Conservation (phyloP, 2,888 invertebrate species). For the Clistopyga incitator region DNA sequence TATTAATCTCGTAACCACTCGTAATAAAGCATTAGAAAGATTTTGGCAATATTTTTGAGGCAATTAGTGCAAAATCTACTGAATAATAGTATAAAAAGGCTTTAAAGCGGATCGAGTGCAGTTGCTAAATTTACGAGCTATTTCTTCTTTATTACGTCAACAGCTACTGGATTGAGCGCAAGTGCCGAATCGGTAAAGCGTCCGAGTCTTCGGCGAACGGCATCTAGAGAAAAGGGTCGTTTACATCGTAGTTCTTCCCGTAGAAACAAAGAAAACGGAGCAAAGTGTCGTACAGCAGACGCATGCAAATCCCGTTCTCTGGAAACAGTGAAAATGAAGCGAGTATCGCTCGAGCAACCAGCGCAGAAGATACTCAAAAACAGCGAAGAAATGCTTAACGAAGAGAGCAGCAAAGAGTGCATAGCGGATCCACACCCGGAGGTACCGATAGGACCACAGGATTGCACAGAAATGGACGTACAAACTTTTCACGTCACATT, state of each 20-base stretch:
- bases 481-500: constrained; percentile 85
- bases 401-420: constrained; percentile 72
- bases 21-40: too few species aligned
- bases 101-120: background rate
- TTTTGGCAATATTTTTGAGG: too few species aligned
- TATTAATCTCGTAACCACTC: too few species aligned
- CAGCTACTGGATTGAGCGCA: constrained; percentile 79
- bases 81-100: background rate
- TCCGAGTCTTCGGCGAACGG: constrained; percentile 83
- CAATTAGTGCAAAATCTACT: background rate
- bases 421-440: constrained; percentile 69
- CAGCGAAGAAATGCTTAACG: constrained; percentile 74
- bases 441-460: constrained; percentile 79
- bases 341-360: constrained; percentile 76
- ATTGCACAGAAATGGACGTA: constrained; percentile 85
- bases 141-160: constrained; percentile 26
- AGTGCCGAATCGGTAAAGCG: constrained; percentile 84
- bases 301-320: constrained; percentile 79
- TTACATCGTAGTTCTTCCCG: constrained; percentile 85
- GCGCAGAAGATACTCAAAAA: constrained; percentile 78
- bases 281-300: constrained; percentile 77
- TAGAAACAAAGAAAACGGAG: constrained; percentile 85
- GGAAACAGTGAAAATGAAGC: constrained; percentile 78
- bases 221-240: constrained; percentile 85
- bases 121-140: background rate